A percentile compares a stretch with the other conserved stretches of the same genome.
Evolutionary conservation across 2,797 vertebrate genomes (phyloP).

Genomic region (Hydrophis major): DNA sequence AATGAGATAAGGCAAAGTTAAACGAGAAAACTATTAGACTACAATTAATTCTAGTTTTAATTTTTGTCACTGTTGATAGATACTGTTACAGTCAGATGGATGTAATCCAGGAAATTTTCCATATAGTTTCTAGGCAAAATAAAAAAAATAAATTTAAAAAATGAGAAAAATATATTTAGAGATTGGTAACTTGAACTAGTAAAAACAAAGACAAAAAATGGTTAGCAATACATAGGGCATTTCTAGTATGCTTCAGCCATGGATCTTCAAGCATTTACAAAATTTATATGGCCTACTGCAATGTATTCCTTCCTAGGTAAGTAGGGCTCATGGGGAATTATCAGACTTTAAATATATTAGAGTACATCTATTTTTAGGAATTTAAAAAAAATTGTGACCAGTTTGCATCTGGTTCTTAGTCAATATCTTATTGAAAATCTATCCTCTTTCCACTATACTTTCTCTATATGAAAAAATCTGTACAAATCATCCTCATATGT

Average conservation of each 20-base stretch:
- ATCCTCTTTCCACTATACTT: neutral
- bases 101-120: constrained; percentile 60
- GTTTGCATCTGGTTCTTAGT: neutral
- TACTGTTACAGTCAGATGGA: constrained; percentile 53
- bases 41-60: constrained; percentile 12
- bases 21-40: neutral
- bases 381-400: neutral
- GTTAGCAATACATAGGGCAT: neutral
- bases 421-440: neutral
- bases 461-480: neutral
- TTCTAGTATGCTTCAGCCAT: neutral
- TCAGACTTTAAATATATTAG: neutral
- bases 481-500: neutral
- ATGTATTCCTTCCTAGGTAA: neutral
- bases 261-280: neutral
- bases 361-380: neutral
- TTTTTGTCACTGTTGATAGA: constrained; percentile 45
- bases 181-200: neutral
- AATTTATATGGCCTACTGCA: neutral
- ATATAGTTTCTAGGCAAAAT: constrained; percentile 55
- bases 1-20: constrained; percentile 23
- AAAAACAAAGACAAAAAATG: neutral
- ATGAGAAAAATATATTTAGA: neutral
- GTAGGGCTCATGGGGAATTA: neutral
- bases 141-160: neutral